Evolutionary conservation across 2,888 invertebrate species (phyloP).

Genomic region (Melieria crassipennis): DNA sequence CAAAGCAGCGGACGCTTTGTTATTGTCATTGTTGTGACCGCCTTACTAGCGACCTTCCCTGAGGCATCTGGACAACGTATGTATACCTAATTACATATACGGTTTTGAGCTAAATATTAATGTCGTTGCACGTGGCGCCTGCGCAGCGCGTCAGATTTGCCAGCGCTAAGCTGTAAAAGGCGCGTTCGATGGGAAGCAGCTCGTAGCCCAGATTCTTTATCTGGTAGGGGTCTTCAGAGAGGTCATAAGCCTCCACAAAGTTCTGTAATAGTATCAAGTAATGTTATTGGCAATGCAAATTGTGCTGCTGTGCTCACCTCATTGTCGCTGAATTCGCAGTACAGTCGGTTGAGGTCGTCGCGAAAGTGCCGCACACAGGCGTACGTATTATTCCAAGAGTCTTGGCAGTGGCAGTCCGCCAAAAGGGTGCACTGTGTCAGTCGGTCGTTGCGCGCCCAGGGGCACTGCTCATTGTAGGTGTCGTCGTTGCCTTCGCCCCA

Average conservation of each 20-base stretch:
- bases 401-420: constrained; percentile 86
- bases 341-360: constrained; percentile 60
- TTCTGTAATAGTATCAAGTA: constrained; percentile 65
- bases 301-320: constrained; percentile 58
- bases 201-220: constrained; percentile 71
- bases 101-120: constrained; percentile 35
- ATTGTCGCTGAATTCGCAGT: constrained; percentile 66
- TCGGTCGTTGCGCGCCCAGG: constrained; percentile 67
- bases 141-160: constrained; percentile 58
- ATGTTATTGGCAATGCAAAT: background rate
- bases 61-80: too few relatives aligned
- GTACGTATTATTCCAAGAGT: constrained; percentile 85
- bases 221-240: constrained; percentile 77
- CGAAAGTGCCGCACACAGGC: constrained; percentile 78
- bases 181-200: constrained; percentile 68
- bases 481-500: constrained; percentile 77
- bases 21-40: too few relatives aligned
- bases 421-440: constrained; percentile 73
- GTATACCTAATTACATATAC: too few relatives aligned
- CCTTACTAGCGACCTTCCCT: too few relatives aligned
- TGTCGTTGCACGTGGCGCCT: constrained; percentile 53
- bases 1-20: too few relatives aligned
- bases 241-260: constrained; percentile 82
- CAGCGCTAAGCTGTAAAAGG: constrained; percentile 67
- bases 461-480: constrained; percentile 72